Evolutionary conservation across 2,113 vertebrate genomes (phyloP).

Genomic region (Caretta caretta): DNA sequence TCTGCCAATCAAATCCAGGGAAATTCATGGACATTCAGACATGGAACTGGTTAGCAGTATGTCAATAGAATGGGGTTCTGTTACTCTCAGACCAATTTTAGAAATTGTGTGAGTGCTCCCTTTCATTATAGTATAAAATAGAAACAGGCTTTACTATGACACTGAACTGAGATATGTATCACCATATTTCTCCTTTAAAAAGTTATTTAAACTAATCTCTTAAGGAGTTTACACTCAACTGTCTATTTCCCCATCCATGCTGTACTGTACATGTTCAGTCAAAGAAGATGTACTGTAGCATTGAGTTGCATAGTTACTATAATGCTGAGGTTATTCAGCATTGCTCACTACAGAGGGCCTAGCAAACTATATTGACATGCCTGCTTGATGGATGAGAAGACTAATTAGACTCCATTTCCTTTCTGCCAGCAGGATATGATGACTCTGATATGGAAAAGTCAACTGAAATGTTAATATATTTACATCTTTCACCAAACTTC

Average conservation of each 20-base stretch:
- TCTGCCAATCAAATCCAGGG: no score
- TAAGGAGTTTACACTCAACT: background rate
- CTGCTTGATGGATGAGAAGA: constrained; percentile 59
- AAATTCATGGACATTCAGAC: no score
- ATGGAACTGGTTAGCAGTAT: no score
- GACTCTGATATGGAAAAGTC: constrained; percentile 57
- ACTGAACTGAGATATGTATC: constrained; percentile 6
- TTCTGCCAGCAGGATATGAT: constrained; percentile 37
- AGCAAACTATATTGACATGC: constrained; percentile 18
- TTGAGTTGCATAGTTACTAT: constrained; percentile 2
- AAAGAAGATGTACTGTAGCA: constrained; percentile 18
- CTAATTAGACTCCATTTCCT: constrained; percentile 53
- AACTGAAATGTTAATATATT: constrained; percentile 47
- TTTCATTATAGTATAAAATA: background rate
- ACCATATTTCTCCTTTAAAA: constrained; percentile 28
- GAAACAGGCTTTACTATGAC: background rate
- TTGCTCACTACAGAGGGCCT: constrained; percentile 32
- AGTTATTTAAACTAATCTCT: background rate
- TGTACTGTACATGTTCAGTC: constrained; percentile 25
- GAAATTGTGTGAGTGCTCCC: background rate
- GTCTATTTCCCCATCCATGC: constrained; percentile 28
- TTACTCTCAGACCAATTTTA: background rate
- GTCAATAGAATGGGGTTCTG: background rate
- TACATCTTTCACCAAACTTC: constrained; percentile 44
- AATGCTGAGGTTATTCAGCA: constrained; percentile 19